phyloP scores from a whole-genome alignment of 2,797 vertebrate genomes.

The Loris lydekkerianus region DNA sequence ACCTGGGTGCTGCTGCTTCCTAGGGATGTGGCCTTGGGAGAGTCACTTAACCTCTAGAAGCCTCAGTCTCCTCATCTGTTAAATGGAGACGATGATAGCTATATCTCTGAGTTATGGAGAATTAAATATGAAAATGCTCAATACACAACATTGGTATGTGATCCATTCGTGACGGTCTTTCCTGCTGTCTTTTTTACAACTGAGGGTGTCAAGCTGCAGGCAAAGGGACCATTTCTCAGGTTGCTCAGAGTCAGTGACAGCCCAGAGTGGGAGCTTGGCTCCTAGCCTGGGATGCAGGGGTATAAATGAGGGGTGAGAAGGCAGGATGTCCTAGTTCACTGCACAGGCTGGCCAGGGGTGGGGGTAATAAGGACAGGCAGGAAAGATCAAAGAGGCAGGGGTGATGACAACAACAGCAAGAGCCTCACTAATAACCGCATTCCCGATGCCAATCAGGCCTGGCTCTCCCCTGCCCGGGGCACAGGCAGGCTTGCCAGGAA shows the following conservation, averaged over 20 bases:
- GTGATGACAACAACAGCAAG: not conserved
- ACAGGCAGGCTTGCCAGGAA: not conserved
- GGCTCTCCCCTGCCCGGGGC: conserved; percentile 71
- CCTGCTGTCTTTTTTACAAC: conserved; percentile 57
- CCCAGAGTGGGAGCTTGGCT: not conserved
- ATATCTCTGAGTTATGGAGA: not conserved
- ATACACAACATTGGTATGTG: not conserved
- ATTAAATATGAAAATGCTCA: conserved; percentile 48
- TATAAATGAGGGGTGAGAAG: conserved; percentile 7
- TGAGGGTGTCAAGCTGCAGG: not conserved
- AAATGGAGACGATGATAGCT: conserved; percentile 18
- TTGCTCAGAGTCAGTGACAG: not conserved
- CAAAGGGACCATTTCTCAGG: not conserved
- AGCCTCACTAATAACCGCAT: conserved; percentile 72
- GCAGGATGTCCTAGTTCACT: not conserved
- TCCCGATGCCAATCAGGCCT: conserved; percentile 61
- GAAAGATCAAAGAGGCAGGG: conserved; percentile 77
- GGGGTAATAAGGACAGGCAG: not conserved
- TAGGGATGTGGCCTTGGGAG: not conserved
- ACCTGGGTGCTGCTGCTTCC: not conserved
- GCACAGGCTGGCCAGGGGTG: not conserved
- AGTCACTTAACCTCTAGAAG: not conserved
- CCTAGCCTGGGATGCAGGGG: not conserved
- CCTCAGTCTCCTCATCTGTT: conserved; percentile 47
- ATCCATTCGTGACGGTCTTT: not conserved